phyloP scores from a whole-genome alignment of 2,113 vertebrate genomes.

The Motacilla tschutschensis region DNA sequence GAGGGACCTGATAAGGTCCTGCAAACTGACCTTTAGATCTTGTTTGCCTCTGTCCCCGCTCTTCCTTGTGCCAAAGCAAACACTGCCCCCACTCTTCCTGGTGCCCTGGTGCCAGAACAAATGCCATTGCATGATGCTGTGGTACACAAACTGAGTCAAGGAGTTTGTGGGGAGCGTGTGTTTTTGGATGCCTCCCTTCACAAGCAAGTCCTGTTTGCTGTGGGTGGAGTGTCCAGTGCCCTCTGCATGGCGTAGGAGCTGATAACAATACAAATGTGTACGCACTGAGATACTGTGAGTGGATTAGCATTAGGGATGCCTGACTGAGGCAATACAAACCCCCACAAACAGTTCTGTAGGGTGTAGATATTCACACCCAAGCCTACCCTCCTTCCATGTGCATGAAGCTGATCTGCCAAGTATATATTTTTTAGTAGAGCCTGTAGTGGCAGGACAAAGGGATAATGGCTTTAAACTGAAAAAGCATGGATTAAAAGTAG shows the following conservation, averaged over 20 bases:
- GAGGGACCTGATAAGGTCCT: neutral
- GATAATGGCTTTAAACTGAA: neutral
- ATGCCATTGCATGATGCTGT: rapidly evolving
- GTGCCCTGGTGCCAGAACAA: neutral
- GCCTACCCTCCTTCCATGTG: neutral
- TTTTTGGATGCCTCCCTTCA: neutral
- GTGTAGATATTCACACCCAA: neutral
- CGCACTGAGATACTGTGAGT: neutral
- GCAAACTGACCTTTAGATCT: neutral
- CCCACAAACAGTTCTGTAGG: neutral
- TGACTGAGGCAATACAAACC: neutral
- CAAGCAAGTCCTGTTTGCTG: neutral
- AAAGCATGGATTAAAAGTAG: neutral
- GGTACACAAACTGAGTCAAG: neutral
- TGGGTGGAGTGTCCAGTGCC: neutral
- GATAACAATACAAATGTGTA: neutral
- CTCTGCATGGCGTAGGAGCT: neutral
- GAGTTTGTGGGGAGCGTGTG: neutral
- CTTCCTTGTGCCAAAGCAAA: neutral
- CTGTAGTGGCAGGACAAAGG: neutral
- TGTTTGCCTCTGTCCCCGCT: neutral
- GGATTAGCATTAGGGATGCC: neutral
- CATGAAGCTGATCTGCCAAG: neutral
- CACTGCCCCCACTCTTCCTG: neutral
- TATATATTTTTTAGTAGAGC: neutral